A percentile compares a stretch with the other conserved stretches of the same genome.
Conservation (phyloP, 2,113 vertebrate genomes). For the Hydropotes inermis region DNA sequence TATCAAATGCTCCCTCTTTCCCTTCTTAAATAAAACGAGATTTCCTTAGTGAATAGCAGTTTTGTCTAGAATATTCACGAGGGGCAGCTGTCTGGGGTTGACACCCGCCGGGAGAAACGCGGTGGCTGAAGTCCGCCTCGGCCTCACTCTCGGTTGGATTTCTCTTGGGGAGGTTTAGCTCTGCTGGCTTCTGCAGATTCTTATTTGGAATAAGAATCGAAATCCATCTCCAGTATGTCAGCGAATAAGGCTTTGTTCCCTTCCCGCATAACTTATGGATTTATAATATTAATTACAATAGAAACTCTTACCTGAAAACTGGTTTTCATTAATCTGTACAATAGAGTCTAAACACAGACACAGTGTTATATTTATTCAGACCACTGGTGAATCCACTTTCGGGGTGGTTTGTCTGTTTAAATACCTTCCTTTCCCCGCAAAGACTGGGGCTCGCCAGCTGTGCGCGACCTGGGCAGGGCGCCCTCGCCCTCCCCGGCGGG, state of each 20-base stretch:
- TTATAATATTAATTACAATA: slow-evolving; percentile 59
- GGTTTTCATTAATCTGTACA: slow-evolving; percentile 72
- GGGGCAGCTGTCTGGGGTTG: background rate
- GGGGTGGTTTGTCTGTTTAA: background rate
- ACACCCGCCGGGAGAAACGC: background rate
- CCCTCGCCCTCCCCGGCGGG: background rate
- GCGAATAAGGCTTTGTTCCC: background rate
- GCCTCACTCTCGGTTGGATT: background rate
- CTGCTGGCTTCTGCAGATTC: background rate
- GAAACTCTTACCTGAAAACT: slow-evolving; percentile 78
- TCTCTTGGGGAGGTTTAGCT: background rate
- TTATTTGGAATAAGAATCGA: background rate
- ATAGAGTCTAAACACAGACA: slow-evolving; percentile 72
- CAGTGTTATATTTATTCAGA: slow-evolving; percentile 29
- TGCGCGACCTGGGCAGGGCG: background rate
- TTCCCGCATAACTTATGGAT: slow-evolving; percentile 18
- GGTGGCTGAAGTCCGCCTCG: background rate
- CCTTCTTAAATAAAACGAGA: background rate
- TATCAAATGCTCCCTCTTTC: background rate
- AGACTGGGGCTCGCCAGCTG: background rate
- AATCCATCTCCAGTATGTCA: background rate
- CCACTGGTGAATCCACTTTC: background rate
- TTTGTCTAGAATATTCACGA: background rate
- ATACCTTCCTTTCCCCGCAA: background rate
- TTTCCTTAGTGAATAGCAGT: background rate